Base-by-base conservation (phyloP, 2,113 vertebrate genomes). In the Dinomys branickii region DNA sequence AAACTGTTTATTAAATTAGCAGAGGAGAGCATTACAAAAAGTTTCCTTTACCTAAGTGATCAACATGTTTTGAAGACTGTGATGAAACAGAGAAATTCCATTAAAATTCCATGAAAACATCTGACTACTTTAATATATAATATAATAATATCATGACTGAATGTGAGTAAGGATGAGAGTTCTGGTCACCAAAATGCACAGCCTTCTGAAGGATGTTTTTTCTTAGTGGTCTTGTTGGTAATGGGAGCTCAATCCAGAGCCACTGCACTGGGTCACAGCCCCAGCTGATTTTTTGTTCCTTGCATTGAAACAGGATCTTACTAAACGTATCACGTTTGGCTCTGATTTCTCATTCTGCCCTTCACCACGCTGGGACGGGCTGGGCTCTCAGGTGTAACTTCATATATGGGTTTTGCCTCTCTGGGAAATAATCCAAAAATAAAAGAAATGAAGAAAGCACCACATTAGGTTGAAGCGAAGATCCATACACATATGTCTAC, bases 1-100 rank as follows among this genome's bases (percentile, higher is more conserved):
- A 96, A 28, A 19, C 3, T 75, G 5, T 41, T 96, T 38, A 91
- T 71, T 87, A 91, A 95, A 65, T 89, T 95, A 75, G 1, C 10
- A 92, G 44, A 93, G 19, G n/a, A n/a, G 13, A 22, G 52, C 65
- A 91, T 56, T 11, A 4, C 50, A 94, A 71, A 1, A 87, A 91
- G 14, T 56, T 63, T 58, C 19, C 85, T 38, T 33, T 56, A 69
- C 61, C 1, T 75, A 83, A 80, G 9, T 80, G 28, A 63, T 8
- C 28, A 71, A 59, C 1, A 77, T 83, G 38, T 83, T 90, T 59
- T 85, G 19, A 52, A 83, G 5, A 87, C 28, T 81, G 7, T 88
- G 54, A 90, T 82, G 4, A 85, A 61, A n/a, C 58, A 87, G 3
- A 35, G 33, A 73, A 91, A 41, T 75, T 56, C 26, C 1, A 88